Percentiles rank a stretch among this genome's conserved stretches.
phyloP scores from a whole-genome alignment of 2,888 invertebrate species.

The Phoronis australis region DNA sequence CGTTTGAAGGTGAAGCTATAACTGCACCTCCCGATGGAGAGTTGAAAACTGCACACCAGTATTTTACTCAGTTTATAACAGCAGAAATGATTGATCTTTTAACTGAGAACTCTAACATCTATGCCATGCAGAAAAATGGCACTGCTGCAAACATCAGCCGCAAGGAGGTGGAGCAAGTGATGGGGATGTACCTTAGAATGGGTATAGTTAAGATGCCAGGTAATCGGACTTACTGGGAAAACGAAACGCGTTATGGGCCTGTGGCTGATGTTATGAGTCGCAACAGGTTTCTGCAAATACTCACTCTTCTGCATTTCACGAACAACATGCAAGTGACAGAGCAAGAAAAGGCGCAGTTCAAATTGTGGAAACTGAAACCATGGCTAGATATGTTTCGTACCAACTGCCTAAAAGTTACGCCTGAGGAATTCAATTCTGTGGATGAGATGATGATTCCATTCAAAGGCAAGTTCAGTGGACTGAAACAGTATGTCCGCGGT shows the following conservation, averaged over 20 bases:
- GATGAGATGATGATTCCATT: slow-evolving; percentile 37
- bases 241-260: slow-evolving; percentile 5
- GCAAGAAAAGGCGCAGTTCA: slow-evolving; percentile 1
- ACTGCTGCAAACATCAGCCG: background rate
- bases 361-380: slow-evolving; percentile 16
- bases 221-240: slow-evolving; percentile 11
- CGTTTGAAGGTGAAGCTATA: no score
- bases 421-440: slow-evolving; percentile 25
- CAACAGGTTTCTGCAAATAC: slow-evolving; percentile 11
- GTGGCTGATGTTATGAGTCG: slow-evolving; percentile 14
- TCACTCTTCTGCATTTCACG: slow-evolving; percentile 9
- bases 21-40: no score
- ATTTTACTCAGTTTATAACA: slow-evolving; percentile 4
- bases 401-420: slow-evolving; percentile 20
- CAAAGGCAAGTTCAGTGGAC: slow-evolving; percentile 20
- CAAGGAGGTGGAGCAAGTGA: slow-evolving; percentile 11
- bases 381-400: slow-evolving; percentile 6
- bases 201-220: slow-evolving; percentile 10
- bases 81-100: background rate
- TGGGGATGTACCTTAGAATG: slow-evolving; percentile 16
- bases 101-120: slow-evolving; percentile 5
- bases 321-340: slow-evolving; percentile 10
- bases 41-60: slow-evolving; percentile 1
- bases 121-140: slow-evolving; percentile 6
- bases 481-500: slow-evolving; percentile 13